These are phyloP conservation scores for Misgurnus mizolepis DNA, from an alignment of 2,113 vertebrate genomes.

Conservation along the genomic window DNA sequence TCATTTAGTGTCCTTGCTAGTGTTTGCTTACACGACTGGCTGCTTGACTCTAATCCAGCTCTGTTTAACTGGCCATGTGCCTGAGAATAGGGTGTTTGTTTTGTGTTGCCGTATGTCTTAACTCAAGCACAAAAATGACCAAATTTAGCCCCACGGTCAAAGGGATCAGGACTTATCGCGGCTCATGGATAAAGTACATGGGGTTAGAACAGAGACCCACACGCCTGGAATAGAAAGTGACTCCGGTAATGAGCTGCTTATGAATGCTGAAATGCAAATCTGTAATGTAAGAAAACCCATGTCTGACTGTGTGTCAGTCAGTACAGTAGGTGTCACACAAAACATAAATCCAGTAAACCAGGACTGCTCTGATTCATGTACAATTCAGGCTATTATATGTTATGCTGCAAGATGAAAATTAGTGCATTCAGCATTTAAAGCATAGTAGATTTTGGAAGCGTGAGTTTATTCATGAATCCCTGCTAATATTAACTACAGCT, in stretches of 20 bases:
- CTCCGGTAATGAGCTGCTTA: conserved; percentile 8
- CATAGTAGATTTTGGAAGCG: too few species aligned
- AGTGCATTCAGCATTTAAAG: too few species aligned
- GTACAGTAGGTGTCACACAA: neutral
- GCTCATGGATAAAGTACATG: conserved; percentile 44
- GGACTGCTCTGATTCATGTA: neutral
- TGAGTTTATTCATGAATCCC: too few species aligned
- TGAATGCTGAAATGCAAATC: conserved; percentile 5
- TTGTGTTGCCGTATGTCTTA: conserved; percentile 21
- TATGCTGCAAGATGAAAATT: too few species aligned
- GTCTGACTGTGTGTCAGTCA: neutral
- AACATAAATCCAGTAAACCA: neutral
- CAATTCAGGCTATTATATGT: too few species aligned
- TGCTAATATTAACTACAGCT: too few species aligned
- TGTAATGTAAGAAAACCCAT: neutral
- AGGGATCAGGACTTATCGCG: conserved; percentile 31
- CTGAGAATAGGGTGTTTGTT: conserved; percentile 26
- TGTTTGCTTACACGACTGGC: conserved; percentile 4
- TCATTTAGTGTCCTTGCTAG: conserved; percentile 34
- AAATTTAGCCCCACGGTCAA: conserved; percentile 33
- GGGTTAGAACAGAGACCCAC: conserved; percentile 40
- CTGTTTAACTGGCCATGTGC: neutral
- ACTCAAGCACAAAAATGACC: conserved; percentile 18
- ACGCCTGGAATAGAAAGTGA: conserved; percentile 54
- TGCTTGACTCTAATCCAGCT: neutral